Evolutionary conservation across 2,113 vertebrate species (phyloP).

Genomic region (Pluvianellus socialis): DNA sequence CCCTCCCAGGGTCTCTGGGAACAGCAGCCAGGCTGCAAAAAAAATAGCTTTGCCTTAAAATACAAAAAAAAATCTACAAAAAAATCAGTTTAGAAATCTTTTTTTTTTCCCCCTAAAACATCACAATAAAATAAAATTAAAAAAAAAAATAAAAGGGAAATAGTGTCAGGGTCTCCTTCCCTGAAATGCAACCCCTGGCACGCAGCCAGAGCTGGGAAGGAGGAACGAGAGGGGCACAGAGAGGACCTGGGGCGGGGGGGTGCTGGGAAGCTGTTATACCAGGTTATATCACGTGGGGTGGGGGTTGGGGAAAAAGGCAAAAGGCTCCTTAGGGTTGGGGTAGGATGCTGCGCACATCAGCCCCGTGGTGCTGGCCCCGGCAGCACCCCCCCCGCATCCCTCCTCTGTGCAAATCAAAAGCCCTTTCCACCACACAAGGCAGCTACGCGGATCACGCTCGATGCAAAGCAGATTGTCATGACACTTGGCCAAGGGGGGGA

Average conservation of each 20-base stretch:
- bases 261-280: neutral
- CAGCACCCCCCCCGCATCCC: neutral
- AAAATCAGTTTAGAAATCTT: slow-evolving; percentile 77
- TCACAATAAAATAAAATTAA: neutral
- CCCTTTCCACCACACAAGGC: slow-evolving; percentile 74
- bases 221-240: neutral
- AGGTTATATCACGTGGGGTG: neutral
- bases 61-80: slow-evolving; percentile 80
- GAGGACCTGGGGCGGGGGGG: neutral
- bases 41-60: slow-evolving; percentile 73
- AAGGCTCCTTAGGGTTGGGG: slow-evolving; percentile 28
- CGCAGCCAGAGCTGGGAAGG: slow-evolving; percentile 24
- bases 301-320: neutral
- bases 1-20: neutral
- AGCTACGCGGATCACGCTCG: slow-evolving; percentile 57
- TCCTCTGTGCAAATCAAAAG: slow-evolving; percentile 77
- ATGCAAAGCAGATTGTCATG: slow-evolving; percentile 72
- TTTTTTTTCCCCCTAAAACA: slow-evolving; percentile 10
- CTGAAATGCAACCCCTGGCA: slow-evolving; percentile 46
- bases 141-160: neutral
- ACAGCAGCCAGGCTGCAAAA: slow-evolving; percentile 60
- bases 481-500: neutral
- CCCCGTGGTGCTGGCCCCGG: neutral
- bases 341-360: slow-evolving; percentile 27
- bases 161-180: slow-evolving; percentile 45